phyloP scores from a whole-genome alignment of 2,797 vertebrate genomes.

The Paramormyrops hopkinsi region DNA sequence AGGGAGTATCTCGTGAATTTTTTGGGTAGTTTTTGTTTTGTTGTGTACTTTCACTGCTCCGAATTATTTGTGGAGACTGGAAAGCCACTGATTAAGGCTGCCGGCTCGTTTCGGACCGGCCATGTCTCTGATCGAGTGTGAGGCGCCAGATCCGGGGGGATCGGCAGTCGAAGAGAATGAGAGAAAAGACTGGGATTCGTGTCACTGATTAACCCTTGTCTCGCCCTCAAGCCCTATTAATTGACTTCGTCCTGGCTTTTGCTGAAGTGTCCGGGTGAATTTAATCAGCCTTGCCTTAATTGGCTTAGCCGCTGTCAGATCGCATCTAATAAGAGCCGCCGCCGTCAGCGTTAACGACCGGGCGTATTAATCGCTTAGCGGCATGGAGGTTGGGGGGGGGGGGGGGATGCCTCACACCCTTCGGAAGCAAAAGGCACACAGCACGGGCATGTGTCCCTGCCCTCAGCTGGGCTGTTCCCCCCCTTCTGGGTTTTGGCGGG shows the following conservation, averaged over 20 bases:
- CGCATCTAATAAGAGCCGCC: conserved; percentile 40
- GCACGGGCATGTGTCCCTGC: not conserved
- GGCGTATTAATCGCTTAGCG: conserved; percentile 1
- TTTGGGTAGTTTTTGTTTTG: not conserved
- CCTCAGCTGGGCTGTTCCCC: not conserved
- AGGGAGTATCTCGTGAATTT: not conserved
- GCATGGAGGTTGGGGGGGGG: not conserved
- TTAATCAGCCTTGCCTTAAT: conserved; percentile 44
- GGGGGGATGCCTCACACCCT: not conserved
- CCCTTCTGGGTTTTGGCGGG: too few relatives aligned
- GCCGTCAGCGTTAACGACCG: conserved; percentile 34
- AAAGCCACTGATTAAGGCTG: not conserved
- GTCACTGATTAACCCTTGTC: conserved; percentile 23
- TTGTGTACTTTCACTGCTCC: not conserved
- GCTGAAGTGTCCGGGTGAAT: conserved; percentile 37
- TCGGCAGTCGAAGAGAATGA: not conserved
- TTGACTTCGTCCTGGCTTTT: conserved; percentile 38
- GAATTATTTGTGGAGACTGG: not conserved
- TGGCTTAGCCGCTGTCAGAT: conserved; percentile 46
- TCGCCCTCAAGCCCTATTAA: conserved; percentile 28
- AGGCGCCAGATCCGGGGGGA: not conserved
- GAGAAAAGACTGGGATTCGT: not conserved
- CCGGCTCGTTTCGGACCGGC: not conserved
- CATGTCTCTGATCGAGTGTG: not conserved
- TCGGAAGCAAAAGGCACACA: not conserved